Conservation (phyloP, 1,140 invertebrate species). For the Ylistrum balloti region DNA sequence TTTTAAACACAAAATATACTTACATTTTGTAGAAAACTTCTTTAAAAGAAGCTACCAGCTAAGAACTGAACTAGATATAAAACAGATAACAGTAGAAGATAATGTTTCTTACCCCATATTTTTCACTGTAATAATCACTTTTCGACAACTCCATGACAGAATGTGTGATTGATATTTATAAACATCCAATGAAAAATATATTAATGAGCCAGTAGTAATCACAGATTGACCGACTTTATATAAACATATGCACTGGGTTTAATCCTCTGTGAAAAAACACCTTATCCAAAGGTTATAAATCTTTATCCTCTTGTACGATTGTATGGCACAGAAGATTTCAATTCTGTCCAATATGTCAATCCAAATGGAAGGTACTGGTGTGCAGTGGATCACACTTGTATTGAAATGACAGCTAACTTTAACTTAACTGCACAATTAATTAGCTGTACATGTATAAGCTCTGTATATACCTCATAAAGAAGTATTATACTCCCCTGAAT, state of each 20-base stretch:
- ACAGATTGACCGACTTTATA: neutral
- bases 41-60: too few relatives aligned
- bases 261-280: neutral
- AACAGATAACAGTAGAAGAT: too few relatives aligned
- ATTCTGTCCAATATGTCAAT: neutral
- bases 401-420: too few relatives aligned
- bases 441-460: too few relatives aligned
- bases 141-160: neutral
- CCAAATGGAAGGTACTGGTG: neutral
- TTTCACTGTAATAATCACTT: conserved; percentile 26
- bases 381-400: neutral
- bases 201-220: neutral
- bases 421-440: too few relatives aligned
- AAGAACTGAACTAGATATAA: too few relatives aligned
- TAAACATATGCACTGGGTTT: neutral
- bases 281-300: neutral
- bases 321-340: neutral
- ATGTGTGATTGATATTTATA: neutral
- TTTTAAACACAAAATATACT: too few relatives aligned
- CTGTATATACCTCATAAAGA: too few relatives aligned
- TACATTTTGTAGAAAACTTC: too few relatives aligned
- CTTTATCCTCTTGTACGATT: neutral
- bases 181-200: neutral
- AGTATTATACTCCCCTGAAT: too few relatives aligned
- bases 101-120: conserved; percentile 9